Evolutionary conservation across 2,888 invertebrate species (phyloP).

Genomic region (Zelleria hepariella): DNA sequence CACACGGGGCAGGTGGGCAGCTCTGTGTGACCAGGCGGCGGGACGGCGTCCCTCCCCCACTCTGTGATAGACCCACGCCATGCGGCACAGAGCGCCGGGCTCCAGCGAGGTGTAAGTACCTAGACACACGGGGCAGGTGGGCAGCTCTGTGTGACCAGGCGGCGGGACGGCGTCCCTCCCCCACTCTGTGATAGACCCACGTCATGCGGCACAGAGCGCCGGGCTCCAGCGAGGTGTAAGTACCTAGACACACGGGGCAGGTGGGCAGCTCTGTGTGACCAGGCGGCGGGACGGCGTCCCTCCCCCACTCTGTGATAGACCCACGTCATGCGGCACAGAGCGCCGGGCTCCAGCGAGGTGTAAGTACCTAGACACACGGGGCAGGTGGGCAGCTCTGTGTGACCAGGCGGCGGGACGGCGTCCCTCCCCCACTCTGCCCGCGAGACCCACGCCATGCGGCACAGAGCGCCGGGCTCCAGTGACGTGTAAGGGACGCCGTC

Average conservation of each 20-base stretch:
- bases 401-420: conserved; percentile 78
- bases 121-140: conserved; percentile 96
- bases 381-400: conserved; percentile 97
- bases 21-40: conserved; percentile 88
- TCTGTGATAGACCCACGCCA: conserved; percentile 75
- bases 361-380: conserved; percentile 93
- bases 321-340: neutral
- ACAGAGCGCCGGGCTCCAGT: conserved; percentile 91
- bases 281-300: conserved; percentile 79
- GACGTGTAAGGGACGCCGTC: conserved; percentile 95
- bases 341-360: conserved; percentile 93
- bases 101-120: conserved; percentile 91
- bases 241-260: conserved; percentile 92
- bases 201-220: conserved; percentile 52
- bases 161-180: conserved; percentile 81
- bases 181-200: conserved; percentile 79
- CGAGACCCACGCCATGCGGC: conserved; percentile 96
- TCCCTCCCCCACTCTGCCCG: conserved; percentile 89
- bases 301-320: conserved; percentile 84
- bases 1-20: conserved; percentile 98
- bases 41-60: conserved; percentile 81
- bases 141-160: conserved; percentile 90
- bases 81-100: conserved; percentile 71
- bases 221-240: conserved; percentile 93
- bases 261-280: conserved; percentile 95